Evolutionary conservation across 2,113 vertebrate genomes (phyloP).

Genomic region (Alouatta palliata): DNA sequence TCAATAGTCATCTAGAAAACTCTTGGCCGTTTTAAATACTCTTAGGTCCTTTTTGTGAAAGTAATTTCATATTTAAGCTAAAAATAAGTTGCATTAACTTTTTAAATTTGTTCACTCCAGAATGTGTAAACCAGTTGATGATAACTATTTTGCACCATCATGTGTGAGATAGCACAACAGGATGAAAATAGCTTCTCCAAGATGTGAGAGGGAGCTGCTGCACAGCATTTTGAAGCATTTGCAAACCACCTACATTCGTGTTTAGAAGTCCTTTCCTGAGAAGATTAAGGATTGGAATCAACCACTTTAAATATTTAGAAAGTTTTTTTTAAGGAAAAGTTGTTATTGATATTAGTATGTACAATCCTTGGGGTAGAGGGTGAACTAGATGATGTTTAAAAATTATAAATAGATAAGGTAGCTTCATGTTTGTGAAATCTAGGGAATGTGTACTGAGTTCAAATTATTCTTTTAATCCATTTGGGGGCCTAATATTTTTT

Average conservation of each 20-base stretch:
- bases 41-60: not conserved
- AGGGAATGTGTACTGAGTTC: not conserved
- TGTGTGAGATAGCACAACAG: conserved; percentile 62
- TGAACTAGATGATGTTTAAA: not conserved
- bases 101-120: conserved; percentile 31
- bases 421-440: not conserved
- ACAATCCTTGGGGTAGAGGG: not conserved
- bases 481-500: not conserved
- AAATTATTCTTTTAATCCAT: not conserved
- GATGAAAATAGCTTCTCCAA: conserved; percentile 56
- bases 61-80: conserved; percentile 43
- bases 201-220: not conserved
- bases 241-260: not conserved
- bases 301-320: conserved; percentile 13
- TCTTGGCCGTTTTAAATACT: conserved; percentile 17
- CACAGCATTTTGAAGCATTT: conserved; percentile 41
- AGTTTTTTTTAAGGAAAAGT: not conserved
- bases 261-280: not conserved
- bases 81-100: conserved; percentile 54
- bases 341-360: not conserved
- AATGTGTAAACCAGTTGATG: conserved; percentile 54
- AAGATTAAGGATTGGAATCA: conserved; percentile 8
- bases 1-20: not conserved
- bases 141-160: conserved; percentile 51
- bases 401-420: not conserved